A percentile compares a stretch with the other conserved stretches of the same genome.
These are phyloP conservation scores for Scolopax bukidnonensis DNA, from an alignment of 2,797 vertebrate species.

Conservation along the genomic window DNA sequence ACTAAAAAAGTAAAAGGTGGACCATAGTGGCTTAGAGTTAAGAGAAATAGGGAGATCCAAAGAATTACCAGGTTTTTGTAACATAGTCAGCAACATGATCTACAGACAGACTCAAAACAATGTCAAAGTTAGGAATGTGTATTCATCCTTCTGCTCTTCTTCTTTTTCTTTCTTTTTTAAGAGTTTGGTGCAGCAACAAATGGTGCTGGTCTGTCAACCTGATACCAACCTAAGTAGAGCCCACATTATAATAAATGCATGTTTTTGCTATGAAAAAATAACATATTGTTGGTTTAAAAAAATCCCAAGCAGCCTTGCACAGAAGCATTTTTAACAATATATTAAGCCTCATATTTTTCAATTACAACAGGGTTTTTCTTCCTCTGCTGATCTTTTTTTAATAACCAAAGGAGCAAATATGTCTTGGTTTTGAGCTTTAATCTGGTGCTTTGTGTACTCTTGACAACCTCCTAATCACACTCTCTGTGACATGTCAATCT, in stretches of 20 bases:
- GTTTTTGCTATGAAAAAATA: slow-evolving; percentile 29
- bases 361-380: slow-evolving; percentile 5
- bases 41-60: background rate
- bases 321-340: slow-evolving; percentile 37
- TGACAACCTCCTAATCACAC: slow-evolving; percentile 33
- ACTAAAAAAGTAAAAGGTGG: slow-evolving; percentile 46
- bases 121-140: background rate
- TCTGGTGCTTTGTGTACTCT: slow-evolving; percentile 35
- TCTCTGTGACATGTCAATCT: slow-evolving; percentile 43
- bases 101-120: slow-evolving; percentile 11
- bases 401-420: slow-evolving; percentile 35
- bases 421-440: slow-evolving; percentile 58
- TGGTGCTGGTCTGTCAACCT: slow-evolving; percentile 9
- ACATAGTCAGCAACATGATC: background rate
- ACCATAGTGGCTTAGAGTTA: background rate
- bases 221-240: background rate
- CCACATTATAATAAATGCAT: slow-evolving; percentile 1
- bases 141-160: background rate
- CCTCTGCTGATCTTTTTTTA: slow-evolving; percentile 19
- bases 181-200: slow-evolving; percentile 8
- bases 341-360: slow-evolving; percentile 54
- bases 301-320: background rate
- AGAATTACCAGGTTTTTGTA: slow-evolving; percentile 42
- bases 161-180: background rate
- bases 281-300: slow-evolving; percentile 1